phyloP scores from a whole-genome alignment of 2,888 invertebrate species.

The Noctua pronuba region DNA sequence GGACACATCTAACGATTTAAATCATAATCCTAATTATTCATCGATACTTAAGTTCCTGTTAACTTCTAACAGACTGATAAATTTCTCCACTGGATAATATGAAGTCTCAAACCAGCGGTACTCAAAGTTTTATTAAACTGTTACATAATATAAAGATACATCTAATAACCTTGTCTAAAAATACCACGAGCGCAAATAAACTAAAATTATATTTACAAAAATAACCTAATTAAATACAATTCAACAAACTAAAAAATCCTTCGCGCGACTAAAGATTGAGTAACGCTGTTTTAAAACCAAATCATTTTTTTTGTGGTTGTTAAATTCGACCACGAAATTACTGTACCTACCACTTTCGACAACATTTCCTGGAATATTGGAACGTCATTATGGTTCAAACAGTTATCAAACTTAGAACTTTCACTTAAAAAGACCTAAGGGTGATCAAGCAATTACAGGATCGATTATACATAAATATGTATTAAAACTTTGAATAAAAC shows the following conservation, averaged over 20 bases:
- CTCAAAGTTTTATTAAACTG: conserved; percentile 19
- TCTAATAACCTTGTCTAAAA: neutral
- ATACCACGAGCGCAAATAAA: neutral
- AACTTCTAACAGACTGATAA: neutral
- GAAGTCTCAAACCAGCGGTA: conserved; percentile 13
- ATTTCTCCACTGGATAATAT: neutral
- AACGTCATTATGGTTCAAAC: neutral
- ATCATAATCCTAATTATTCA: neutral
- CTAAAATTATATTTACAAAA: conserved; percentile 44
- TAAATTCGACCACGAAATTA: neutral
- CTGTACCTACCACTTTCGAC: neutral
- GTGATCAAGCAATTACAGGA: neutral
- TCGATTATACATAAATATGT: neutral
- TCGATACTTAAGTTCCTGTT: neutral
- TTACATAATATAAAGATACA: neutral
- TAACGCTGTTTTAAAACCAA: neutral
- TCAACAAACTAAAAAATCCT: conserved; percentile 9
- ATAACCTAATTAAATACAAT: conserved; percentile 3
- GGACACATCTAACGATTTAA: too few relatives aligned
- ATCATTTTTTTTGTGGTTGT: neutral
- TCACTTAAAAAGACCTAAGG: neutral
- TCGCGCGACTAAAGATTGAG: conserved; percentile 10
- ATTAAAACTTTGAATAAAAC: neutral
- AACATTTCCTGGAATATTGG: neutral
- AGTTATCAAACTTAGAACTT: neutral